Conservation (phyloP, 2,888 invertebrate species). For the Andrena marginata region DNA sequence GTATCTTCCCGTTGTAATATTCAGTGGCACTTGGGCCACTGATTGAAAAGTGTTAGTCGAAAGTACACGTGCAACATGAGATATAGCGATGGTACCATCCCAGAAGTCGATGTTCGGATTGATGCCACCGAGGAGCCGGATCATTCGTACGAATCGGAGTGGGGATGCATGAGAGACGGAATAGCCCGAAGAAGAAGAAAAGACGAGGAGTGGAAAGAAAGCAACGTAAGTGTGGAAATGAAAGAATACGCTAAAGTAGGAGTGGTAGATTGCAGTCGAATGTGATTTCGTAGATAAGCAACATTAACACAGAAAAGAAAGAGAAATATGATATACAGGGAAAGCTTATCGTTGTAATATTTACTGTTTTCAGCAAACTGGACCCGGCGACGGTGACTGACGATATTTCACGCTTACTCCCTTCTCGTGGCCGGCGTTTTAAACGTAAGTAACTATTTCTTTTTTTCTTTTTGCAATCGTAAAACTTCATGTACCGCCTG, state of each 20-base stretch:
- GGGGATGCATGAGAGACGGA: conserved; percentile 9
- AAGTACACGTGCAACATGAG: conserved; percentile 2
- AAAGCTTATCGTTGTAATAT: conserved; percentile 71
- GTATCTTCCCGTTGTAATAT: neutral
- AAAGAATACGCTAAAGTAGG: conserved; percentile 36
- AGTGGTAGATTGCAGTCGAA: conserved; percentile 10
- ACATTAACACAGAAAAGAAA: conserved; percentile 35
- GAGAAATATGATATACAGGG: conserved; percentile 21
- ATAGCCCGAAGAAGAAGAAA: conserved; percentile 20
- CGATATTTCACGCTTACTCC: conserved; percentile 51
- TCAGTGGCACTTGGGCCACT: neutral
- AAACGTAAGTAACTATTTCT: conserved; percentile 8
- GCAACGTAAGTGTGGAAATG: conserved; percentile 6
- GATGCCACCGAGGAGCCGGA: neutral
- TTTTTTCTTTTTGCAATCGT: neutral
- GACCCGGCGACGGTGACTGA: conserved; percentile 75
- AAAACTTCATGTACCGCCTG: conserved; percentile 65
- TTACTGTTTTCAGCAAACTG: conserved; percentile 76
- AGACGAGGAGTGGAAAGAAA: conserved; percentile 22
- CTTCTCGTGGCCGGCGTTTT: conserved; percentile 34
- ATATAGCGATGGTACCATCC: neutral
- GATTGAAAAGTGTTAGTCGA: conserved; percentile 6
- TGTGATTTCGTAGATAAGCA: conserved; percentile 33
- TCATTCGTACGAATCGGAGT: conserved; percentile 12
- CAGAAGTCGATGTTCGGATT: conserved; percentile 2